Base-by-base conservation (phyloP, 1,140 invertebrate genomes). In the Lasioglossum baleicum region DNA sequence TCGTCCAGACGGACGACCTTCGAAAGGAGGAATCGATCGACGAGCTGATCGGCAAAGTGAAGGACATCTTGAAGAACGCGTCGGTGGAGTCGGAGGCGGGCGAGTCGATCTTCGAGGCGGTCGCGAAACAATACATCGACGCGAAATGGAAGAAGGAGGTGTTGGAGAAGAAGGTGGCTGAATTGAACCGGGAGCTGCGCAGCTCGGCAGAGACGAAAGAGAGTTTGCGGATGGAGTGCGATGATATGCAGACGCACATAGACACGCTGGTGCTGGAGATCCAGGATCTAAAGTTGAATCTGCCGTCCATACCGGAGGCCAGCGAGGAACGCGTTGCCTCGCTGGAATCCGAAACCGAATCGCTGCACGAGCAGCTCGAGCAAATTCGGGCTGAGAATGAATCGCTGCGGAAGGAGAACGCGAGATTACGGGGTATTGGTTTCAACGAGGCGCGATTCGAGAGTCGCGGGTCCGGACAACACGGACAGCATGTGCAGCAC, bases 321-420 rank as follows among this genome's bases (percentile, higher is more conserved):
- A 92, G 87, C 71, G 92, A 94, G 69, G 93, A 93, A 76, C 85
- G 87, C 8, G 88, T 92, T 0, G 91, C 90, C 2, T 90, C 87
- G 0, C 70, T 93, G 35, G 92, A 93, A 78, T 90, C 85, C 7
- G 92, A 92, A 73, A 88, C 88, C 2, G 92, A 93, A 70, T 90
- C 88, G 0, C 84, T 93, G 17, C 83, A 88, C 1, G 90, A 90
- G 22, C 88, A 93, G 44, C 74, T 91, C 22, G 89, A 85, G 26
- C 86, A 85, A 5, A 87, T 96, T 2, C 93, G 94, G 87, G 85
- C 91, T 26, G 94, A 95, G 83, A 93, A 95, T 61, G 91, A 94
- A 71, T 90, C 92, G 44, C 85, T 95, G 22, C 93, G 94, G 84
- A 90, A 90, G 31, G 88, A 94, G 22, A 94, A 95, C 22, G 82